A percentile compares a stretch with the other conserved stretches of the same genome.
These are phyloP conservation scores for Candidula unifasciata DNA, from an alignment of 2,888 invertebrate genomes.

Conservation along the genomic window DNA sequence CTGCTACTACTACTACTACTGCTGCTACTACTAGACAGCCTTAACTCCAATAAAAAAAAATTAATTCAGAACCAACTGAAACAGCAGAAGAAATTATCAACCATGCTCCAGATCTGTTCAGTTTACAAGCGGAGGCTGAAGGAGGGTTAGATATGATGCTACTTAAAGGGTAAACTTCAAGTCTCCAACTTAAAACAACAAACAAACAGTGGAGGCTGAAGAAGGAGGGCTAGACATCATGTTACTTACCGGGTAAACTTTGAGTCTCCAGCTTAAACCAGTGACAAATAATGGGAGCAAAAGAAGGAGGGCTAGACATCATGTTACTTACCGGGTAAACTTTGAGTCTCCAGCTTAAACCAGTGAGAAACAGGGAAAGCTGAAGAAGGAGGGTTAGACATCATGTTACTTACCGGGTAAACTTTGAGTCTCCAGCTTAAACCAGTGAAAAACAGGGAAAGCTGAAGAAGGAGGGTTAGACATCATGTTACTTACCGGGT, in stretches of 20 bases:
- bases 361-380: slow-evolving; percentile 90
- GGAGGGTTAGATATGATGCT: too few species aligned
- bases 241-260: slow-evolving; percentile 81
- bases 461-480: slow-evolving; percentile 64
- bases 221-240: too few species aligned
- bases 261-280: slow-evolving; percentile 93
- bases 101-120: too few species aligned
- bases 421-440: slow-evolving; percentile 92
- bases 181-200: slow-evolving; percentile 93
- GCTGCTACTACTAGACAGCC: too few species aligned
- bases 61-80: too few species aligned
- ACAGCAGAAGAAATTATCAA: too few species aligned
- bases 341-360: slow-evolving; percentile 93
- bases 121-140: too few species aligned
- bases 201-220: slow-evolving; percentile 89
- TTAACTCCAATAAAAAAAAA: too few species aligned
- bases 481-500: slow-evolving; percentile 75
- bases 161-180: slow-evolving; percentile 83
- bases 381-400: too few species aligned
- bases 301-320: too few species aligned
- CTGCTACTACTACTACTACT: too few species aligned
- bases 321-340: slow-evolving; percentile 80
- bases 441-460: slow-evolving; percentile 91
- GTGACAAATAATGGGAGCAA: slow-evolving; percentile 90
- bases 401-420: slow-evolving; percentile 79